phyloP scores from a whole-genome alignment of 1,140 invertebrate genomes.

The Rhyacophila brunnea region DNA sequence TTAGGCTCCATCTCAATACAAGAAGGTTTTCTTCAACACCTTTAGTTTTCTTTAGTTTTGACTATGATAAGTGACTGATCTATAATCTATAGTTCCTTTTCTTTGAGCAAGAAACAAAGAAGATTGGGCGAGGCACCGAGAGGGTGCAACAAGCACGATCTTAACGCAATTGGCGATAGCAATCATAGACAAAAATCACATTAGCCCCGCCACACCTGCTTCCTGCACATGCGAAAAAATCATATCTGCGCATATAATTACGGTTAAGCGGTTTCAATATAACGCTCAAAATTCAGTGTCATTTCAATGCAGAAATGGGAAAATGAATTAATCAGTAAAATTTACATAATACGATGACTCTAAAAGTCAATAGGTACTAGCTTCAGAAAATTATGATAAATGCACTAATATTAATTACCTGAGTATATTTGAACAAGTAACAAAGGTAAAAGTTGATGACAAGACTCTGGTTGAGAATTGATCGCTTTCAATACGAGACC shows the following conservation, averaged over 20 bases:
- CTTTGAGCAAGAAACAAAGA: no score
- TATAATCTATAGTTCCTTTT: no score
- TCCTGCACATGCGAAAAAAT: not conserved
- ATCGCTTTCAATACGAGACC: constrained; percentile 19
- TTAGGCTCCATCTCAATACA: no score
- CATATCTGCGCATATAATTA: not conserved
- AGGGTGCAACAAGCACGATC: no score
- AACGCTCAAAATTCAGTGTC: not conserved
- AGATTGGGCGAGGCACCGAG: no score
- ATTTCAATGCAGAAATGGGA: not conserved
- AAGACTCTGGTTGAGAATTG: constrained; percentile 13
- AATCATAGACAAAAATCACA: no score
- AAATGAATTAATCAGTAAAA: not conserved
- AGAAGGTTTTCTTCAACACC: no score
- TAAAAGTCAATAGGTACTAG: not conserved
- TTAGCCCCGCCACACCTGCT: no score
- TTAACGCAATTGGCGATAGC: no score
- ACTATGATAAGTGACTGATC: no score
- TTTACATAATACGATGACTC: not conserved
- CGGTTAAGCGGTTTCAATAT: not conserved
- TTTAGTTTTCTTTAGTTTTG: no score
- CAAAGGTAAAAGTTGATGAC: constrained; percentile 17
- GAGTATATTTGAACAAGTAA: constrained; percentile 24
- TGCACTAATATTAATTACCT: constrained; percentile 11
- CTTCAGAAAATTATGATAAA: not conserved